A percentile compares a stretch with the other conserved stretches of the same genome.
Evolutionary conservation across 2,888 invertebrate genomes (phyloP).

Genomic region (Galerucella calmariensis): DNA sequence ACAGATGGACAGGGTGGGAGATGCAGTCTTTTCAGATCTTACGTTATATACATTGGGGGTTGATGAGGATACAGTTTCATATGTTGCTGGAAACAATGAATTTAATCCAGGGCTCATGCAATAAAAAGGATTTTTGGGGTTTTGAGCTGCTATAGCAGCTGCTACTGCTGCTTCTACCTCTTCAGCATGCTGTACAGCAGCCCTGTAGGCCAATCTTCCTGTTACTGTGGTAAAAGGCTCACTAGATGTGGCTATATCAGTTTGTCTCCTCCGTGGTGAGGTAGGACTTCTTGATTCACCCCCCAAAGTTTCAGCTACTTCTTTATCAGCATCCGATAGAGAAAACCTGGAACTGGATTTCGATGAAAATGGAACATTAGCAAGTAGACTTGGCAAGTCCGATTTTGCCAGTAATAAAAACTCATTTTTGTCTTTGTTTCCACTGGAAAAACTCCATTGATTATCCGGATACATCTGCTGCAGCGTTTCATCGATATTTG

Average conservation of each 20-base stretch:
- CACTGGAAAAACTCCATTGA: conserved; percentile 76
- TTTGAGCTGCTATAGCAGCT: conserved; percentile 54
- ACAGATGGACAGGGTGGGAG: conserved; percentile 73
- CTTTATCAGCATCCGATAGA: conserved; percentile 74
- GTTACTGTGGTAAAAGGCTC: conserved; percentile 75
- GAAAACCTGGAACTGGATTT: conserved; percentile 73
- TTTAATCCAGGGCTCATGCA: conserved; percentile 64
- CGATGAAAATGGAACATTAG: conserved; percentile 55
- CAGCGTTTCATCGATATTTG: conserved; percentile 76
- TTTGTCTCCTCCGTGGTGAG: conserved; percentile 70
- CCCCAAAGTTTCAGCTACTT: conserved; percentile 71
- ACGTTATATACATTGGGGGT: conserved; percentile 67
- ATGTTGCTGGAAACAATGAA: conserved; percentile 66
- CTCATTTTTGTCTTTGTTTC: conserved; percentile 73
- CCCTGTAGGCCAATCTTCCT: conserved; percentile 74
- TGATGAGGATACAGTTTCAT: conserved; percentile 65
- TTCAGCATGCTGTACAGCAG: conserved; percentile 75
- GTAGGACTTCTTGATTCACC: conserved; percentile 66
- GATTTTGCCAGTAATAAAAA: conserved; percentile 67
- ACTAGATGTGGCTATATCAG: conserved; percentile 68
- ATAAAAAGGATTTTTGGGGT: conserved; percentile 63
- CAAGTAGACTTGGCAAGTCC: conserved; percentile 65
- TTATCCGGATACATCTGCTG: conserved; percentile 76
- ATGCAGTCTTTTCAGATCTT: conserved; percentile 69
- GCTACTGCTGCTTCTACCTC: conserved; percentile 63